phyloP scores from a whole-genome alignment of 1,140 invertebrate species.

The Bombus superbus region DNA sequence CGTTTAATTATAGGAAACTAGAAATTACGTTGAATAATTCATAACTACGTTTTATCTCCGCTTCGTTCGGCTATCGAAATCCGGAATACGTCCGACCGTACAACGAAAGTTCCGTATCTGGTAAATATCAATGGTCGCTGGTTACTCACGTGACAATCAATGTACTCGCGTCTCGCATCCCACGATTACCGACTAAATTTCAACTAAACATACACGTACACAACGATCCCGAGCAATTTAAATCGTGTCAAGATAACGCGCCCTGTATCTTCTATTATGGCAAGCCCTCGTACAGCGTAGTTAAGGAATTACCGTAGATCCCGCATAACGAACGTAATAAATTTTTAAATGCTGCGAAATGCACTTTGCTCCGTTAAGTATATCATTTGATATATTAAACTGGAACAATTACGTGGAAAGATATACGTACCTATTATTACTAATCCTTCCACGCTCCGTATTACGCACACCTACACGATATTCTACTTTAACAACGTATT shows the following conservation, averaged over 20 bases:
- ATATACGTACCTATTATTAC: too few species aligned
- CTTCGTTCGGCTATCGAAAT: not conserved
- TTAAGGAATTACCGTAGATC: not conserved
- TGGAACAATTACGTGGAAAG: not conserved
- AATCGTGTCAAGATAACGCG: not conserved
- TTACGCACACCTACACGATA: too few species aligned
- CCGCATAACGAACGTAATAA: not conserved
- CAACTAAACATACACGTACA: not conserved
- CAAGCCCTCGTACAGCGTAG: not conserved
- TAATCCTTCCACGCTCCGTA: too few species aligned
- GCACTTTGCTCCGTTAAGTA: not conserved
- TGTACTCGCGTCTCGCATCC: not conserved
- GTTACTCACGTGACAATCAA: not conserved
- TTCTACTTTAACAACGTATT: not conserved
- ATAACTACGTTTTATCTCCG: not conserved
- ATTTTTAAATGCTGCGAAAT: not conserved
- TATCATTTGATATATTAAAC: not conserved
- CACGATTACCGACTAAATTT: not conserved
- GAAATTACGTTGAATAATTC: constrained; percentile 5
- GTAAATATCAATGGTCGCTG: not conserved
- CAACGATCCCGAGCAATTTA: not conserved
- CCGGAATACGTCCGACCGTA: too few species aligned
- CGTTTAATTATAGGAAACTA: not conserved
- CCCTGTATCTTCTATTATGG: not conserved
- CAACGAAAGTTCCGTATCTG: not conserved